Evolutionary conservation across 1,140 invertebrate genomes (phyloP), one percentile per base, ranked within the genome.

Genomic region (Capitella teleta): DNA sequence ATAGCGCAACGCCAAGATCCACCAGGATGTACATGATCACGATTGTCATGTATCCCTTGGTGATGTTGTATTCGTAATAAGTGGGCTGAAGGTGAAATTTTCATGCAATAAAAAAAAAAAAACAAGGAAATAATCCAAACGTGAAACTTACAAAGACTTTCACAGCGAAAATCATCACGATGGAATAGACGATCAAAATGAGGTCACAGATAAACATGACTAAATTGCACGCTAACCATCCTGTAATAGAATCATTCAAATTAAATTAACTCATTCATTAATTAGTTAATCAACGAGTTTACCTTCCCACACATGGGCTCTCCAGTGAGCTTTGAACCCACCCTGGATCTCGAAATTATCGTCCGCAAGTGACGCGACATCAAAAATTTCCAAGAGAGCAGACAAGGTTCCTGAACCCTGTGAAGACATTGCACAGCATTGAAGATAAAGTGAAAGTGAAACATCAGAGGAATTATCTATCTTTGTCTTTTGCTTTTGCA

Each of bases 301-400:
- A 54, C 53, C 53, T 51, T 51, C 53, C 53, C 53, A 54, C 2
- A 47, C 53, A 28, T 54, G 53, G 8, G 47, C 23, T 28, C 53
- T 23, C 53, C 53, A 54, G 18, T 41, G 28, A 1, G 53, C 34
- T 46, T 54, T 47, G 30, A 54, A 54, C 23, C 53, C 48, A 14
- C 47, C 47, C 19, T 18, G 16, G 2, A 54, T 54, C 12, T 54
- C 53, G 40, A 54, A 54, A 21, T 38, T 51, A 12, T 16, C 40
- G n/a, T 36, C 32, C 5, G 23, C 26, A n/a, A 40, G 34, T 16
- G 52, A 46, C 6, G 46, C 36, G 23, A 53, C 37, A 38, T 53
- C 52, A 23, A 53, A 24, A 24, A 53, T 25, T 24, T 53, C 52
- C 16, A 53, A 37, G n/a, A 53, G 25, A 2, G 47, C 37, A 3